A percentile compares a stretch with the other conserved stretches of the same genome.
phyloP scores from a whole-genome alignment of 1,140 invertebrate genomes.

The Microplitis demolitor region DNA sequence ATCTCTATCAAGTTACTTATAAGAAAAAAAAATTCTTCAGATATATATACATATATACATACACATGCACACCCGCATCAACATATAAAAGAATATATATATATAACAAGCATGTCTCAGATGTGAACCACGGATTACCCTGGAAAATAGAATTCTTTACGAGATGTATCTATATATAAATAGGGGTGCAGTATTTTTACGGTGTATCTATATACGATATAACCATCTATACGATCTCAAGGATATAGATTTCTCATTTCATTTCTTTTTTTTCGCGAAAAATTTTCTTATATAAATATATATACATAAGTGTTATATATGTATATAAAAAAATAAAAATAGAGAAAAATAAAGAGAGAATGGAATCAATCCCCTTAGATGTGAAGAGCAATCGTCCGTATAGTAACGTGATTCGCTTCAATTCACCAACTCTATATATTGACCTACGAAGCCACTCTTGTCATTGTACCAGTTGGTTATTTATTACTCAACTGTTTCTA shows the following conservation, averaged over 20 bases:
- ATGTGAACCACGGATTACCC: constrained; percentile 24
- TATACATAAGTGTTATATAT: background rate
- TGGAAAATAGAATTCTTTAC: constrained; percentile 25
- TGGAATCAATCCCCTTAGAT: constrained; percentile 11
- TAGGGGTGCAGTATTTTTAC: no score
- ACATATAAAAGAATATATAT: background rate
- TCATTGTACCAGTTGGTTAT: constrained; percentile 7
- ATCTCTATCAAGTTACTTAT: constrained; percentile 10
- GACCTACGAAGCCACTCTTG: constrained; percentile 23
- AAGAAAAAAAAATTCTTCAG: background rate
- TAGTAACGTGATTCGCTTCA: constrained; percentile 28
- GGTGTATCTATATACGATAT: constrained; percentile 1
- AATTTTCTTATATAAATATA: background rate
- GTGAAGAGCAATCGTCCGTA: constrained; percentile 27
- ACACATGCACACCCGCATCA: no score
- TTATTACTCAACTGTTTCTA: no score
- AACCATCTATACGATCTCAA: background rate
- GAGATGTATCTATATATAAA: constrained; percentile 2
- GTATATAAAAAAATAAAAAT: constrained; percentile 10
- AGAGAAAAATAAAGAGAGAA: background rate
- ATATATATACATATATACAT: no score
- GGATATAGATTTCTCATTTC: background rate
- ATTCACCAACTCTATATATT: constrained; percentile 24
- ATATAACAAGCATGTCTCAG: constrained; percentile 2
- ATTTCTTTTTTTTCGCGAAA: background rate